Conservation (phyloP, 35 echinoderm and acorn worm species). For the Eucidaris tribuloides region DNA sequence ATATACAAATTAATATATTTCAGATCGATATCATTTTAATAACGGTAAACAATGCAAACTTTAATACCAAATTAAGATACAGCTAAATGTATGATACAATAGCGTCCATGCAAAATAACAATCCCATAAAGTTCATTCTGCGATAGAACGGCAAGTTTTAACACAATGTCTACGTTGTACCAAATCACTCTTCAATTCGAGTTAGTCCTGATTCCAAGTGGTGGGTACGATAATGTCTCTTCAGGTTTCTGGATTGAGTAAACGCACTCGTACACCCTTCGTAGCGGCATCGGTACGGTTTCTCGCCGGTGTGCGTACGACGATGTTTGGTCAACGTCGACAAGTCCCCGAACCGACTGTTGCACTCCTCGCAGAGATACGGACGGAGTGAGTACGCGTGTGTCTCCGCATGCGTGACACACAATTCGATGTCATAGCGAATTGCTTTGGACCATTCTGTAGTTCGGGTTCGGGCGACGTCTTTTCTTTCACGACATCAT, state of each 20-base stretch:
- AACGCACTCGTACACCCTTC: not conserved
- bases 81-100: too few species aligned
- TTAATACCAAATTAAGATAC: too few species aligned
- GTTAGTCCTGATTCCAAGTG: not conserved
- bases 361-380: not conserved
- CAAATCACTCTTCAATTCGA: not conserved
- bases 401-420: constrained; percentile 13
- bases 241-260: constrained; percentile 35
- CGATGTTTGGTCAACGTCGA: constrained; percentile 27
- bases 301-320: constrained; percentile 12
- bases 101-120: too few species aligned
- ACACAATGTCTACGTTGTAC: too few species aligned
- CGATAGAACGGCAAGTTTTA: too few species aligned
- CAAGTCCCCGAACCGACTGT: constrained; percentile 16
- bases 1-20: too few species aligned
- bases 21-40: too few species aligned
- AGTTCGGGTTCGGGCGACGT: too few species aligned
- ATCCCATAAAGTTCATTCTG: too few species aligned
- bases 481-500: too few species aligned
- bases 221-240: constrained; percentile 18
- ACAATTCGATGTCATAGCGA: not conserved
- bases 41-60: too few species aligned
- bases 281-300: not conserved
- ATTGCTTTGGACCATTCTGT: constrained; percentile 4
- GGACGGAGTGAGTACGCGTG: constrained; percentile 7